Percentiles rank a stretch among this genome's conserved stretches.
phyloP scores from a whole-genome alignment of 2,797 vertebrate species.

The Tachyglossus aculeatus region DNA sequence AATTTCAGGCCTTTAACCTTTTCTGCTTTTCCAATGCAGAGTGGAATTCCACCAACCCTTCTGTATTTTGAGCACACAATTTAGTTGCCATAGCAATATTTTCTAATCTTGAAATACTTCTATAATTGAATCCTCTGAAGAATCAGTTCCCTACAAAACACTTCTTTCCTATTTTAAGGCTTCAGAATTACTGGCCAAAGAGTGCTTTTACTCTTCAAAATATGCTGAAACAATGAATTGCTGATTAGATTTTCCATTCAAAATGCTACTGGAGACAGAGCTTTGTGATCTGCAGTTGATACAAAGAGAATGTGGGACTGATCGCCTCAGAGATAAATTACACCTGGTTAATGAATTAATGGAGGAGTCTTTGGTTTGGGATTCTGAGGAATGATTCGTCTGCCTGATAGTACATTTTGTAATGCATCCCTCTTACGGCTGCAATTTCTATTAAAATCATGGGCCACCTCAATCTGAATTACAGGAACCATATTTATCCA shows the following conservation, averaged over 20 bases:
- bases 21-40: slow-evolving; percentile 36
- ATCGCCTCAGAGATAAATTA: slow-evolving; percentile 26
- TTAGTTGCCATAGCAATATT: slow-evolving; percentile 65
- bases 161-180: not conserved
- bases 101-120: slow-evolving; percentile 34
- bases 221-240: slow-evolving; percentile 10
- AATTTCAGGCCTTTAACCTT: slow-evolving; percentile 37
- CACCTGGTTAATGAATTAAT: slow-evolving; percentile 24
- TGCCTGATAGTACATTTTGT: too few species aligned
- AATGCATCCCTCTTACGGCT: too few species aligned
- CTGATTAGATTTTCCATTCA: slow-evolving; percentile 18
- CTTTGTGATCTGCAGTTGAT: slow-evolving; percentile 15
- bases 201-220: not conserved
- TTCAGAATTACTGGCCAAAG: slow-evolving; percentile 10
- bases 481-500: slow-evolving; percentile 41
- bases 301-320: slow-evolving; percentile 22
- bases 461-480: slow-evolving; percentile 53
- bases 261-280: slow-evolving; percentile 23
- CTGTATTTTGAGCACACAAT: slow-evolving; percentile 25
- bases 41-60: slow-evolving; percentile 26
- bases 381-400: too few species aligned
- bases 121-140: not conserved
- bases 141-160: slow-evolving; percentile 10
- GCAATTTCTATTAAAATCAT: slow-evolving; percentile 52
- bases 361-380: too few species aligned